Percentiles rank a stretch among this genome's conserved stretches.
Evolutionary conservation across 1,140 invertebrate species (phyloP).

Genomic region (Patella vulgata): DNA sequence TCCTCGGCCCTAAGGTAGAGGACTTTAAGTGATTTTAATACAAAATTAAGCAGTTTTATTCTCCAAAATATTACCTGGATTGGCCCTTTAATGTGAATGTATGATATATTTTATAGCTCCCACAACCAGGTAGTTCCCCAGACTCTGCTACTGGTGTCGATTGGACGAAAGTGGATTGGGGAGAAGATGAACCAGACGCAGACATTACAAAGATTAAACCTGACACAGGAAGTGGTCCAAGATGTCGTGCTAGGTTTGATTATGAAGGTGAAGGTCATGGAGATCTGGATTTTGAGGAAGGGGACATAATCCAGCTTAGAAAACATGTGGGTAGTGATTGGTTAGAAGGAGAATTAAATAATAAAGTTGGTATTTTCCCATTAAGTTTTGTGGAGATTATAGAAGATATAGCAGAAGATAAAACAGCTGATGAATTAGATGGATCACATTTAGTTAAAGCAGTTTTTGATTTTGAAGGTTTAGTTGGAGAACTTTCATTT

Average conservation of each 20-base stretch:
- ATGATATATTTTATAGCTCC: too few species aligned
- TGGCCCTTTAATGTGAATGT: too few species aligned
- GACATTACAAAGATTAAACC: conserved; percentile 31
- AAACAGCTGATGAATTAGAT: neutral
- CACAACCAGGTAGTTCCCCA: too few species aligned
- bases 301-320: conserved; percentile 72
- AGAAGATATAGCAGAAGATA: conserved; percentile 47
- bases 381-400: conserved; percentile 77
- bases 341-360: conserved; percentile 80
- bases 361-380: conserved; percentile 81
- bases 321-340: conserved; percentile 79
- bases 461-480: conserved; percentile 73
- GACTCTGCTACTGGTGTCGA: neutral
- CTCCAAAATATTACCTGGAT: too few species aligned
- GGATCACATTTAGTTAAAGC: conserved; percentile 49
- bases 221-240: conserved; percentile 48
- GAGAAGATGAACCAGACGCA: conserved; percentile 17
- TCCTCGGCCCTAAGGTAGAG: too few species aligned
- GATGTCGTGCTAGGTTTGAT: conserved; percentile 69
- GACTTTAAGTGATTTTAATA: too few species aligned
- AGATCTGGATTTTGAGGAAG: conserved; percentile 72
- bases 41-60: too few species aligned
- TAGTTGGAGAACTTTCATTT: conserved; percentile 71
- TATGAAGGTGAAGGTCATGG: conserved; percentile 74
- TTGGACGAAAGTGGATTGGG: conserved; percentile 12